Percentiles rank a stretch among this genome's conserved stretches.
Conservation (phyloP, 2,888 invertebrate species). For the Pimpla rufipes region DNA sequence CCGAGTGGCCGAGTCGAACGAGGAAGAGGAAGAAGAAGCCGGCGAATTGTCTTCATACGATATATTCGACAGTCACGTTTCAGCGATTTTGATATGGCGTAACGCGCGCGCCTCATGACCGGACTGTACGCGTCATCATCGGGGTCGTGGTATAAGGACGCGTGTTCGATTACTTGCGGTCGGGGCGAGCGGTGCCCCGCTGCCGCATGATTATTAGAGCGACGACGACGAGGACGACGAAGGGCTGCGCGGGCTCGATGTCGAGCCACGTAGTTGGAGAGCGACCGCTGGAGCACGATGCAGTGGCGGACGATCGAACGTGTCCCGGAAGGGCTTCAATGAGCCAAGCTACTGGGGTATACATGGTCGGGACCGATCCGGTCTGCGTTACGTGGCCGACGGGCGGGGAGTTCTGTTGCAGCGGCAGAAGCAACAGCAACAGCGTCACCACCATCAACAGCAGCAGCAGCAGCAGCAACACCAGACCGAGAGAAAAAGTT, state of each 20-base stretch:
- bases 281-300: constrained; percentile 19
- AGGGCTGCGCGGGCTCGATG: constrained; percentile 1
- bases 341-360: constrained; percentile 9
- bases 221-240: not conserved
- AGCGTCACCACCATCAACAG: too few species aligned
- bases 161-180: constrained; percentile 34
- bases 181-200: not conserved
- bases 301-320: constrained; percentile 18
- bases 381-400: not conserved
- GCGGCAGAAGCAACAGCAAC: not conserved
- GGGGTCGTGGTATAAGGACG: constrained; percentile 1
- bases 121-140: not conserved
- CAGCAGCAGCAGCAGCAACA: too few species aligned
- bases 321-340: constrained; percentile 47
- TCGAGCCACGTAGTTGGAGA: not conserved
- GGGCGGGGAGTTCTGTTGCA: not conserved
- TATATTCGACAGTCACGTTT: constrained; percentile 8
- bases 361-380: not conserved
- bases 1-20: not conserved
- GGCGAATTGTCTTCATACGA: too few species aligned
- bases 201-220: constrained; percentile 31
- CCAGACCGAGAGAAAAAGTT: too few species aligned
- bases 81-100: constrained; percentile 2
- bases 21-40: not conserved
- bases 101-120: not conserved